phyloP scores from a whole-genome alignment of 2,888 invertebrate genomes.

The Caenorhabditis afra region DNA sequence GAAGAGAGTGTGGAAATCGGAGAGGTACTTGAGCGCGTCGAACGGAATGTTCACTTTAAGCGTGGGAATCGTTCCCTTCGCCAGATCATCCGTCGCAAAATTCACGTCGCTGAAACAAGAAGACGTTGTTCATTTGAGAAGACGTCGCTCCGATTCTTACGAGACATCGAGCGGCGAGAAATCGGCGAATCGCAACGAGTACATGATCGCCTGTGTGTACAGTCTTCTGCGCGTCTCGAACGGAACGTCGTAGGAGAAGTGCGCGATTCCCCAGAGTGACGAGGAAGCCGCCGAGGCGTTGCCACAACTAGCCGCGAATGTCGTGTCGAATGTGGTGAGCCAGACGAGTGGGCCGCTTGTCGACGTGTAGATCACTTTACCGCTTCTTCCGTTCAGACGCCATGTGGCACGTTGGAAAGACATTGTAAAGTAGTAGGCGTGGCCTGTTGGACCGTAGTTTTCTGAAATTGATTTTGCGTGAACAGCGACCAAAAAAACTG shows the following conservation, averaged over 20 bases:
- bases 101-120: slow-evolving; percentile 67
- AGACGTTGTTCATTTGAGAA: background rate
- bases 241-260: slow-evolving; percentile 62
- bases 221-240: slow-evolving; percentile 51
- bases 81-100: slow-evolving; percentile 64
- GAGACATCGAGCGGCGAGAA: slow-evolving; percentile 60
- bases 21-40: slow-evolving; percentile 54
- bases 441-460: slow-evolving; percentile 67
- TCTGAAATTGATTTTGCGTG: slow-evolving; percentile 60
- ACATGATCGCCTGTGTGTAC: slow-evolving; percentile 59
- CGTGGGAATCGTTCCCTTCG: slow-evolving; percentile 67
- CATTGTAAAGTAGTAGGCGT: slow-evolving; percentile 73
- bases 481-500: no score
- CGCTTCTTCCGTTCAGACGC: slow-evolving; percentile 66
- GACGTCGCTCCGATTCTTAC: slow-evolving; percentile 28
- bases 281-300: slow-evolving; percentile 59
- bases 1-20: slow-evolving; percentile 56
- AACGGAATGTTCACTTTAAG: slow-evolving; percentile 55
- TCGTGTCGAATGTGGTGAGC: slow-evolving; percentile 73
- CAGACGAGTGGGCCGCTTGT: slow-evolving; percentile 66
- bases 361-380: slow-evolving; percentile 67
- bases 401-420: slow-evolving; percentile 70
- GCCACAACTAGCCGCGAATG: slow-evolving; percentile 60
- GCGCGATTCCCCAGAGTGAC: slow-evolving; percentile 72
- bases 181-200: slow-evolving; percentile 53